Evolutionary conservation across 2,888 invertebrate genomes (phyloP), one percentile per base, ranked within the genome.

Genomic region (Holacanthella duospinosa): DNA sequence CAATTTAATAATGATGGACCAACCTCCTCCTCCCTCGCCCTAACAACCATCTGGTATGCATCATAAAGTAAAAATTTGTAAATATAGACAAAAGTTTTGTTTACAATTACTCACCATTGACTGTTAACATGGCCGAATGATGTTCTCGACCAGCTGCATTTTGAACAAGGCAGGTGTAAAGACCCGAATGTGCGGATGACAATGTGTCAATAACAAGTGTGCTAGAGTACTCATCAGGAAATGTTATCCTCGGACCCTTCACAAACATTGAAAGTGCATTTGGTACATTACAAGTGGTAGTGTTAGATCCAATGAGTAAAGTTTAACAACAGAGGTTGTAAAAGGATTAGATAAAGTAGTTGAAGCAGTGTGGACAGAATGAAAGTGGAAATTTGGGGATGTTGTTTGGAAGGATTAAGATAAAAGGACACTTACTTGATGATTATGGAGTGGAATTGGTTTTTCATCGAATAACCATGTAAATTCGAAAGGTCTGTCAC

Each of bases 381-480:
- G 48, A 48, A 21, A 21, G 21, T 48, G 48, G 48, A 4, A 36
- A 36, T 4, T 48, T 21, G 6, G 48, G 21, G 48, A 48, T 9
- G 48, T 9, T 16, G 9, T 36, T 36, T 36, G 48, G 48, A 48
- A 21, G 48, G 48, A 48, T 48, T 48, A 48, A 48, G 48, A 48
- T 48, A n/a, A 48, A 48, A 48, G 21, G 48, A 48, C 4, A 4
- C 48, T 48, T 48, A 48, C 48, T 48, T 48, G 48, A 56, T 29
- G 26, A 56, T 29, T 56, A 27, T 56, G 56, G 21, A 67, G 59
- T 69, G 84, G 82, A 73, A 90, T 84, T 3, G 86, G 82, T 75
- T 87, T 87, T 56, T 86, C 89, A 77, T 93, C 89, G 78, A 92
- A 86, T 75, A 89, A 89, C 93, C 93, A 95, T 61, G 87, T 84